Evolutionary conservation across 2,113 vertebrate species (phyloP).

Genomic region (Clarias magur): DNA sequence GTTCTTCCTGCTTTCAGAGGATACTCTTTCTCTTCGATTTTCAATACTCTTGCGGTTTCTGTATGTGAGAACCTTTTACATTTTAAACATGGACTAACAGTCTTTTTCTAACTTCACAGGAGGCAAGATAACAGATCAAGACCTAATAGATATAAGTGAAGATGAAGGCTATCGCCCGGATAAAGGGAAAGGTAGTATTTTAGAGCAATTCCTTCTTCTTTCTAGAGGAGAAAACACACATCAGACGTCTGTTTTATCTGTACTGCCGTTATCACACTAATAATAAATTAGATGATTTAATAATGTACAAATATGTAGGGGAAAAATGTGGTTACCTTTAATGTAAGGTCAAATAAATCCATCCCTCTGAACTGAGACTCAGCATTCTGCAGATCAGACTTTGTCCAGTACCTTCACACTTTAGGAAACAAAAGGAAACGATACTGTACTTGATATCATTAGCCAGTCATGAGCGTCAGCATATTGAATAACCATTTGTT

Average conservation of each 20-base stretch:
- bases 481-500: background rate
- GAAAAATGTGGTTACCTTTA: background rate
- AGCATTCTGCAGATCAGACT: too few species aligned
- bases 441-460: too few species aligned
- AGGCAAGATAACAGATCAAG: constrained; percentile 71
- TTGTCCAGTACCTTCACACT: too few species aligned
- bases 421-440: too few species aligned
- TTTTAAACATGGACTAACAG: background rate
- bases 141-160: constrained; percentile 68
- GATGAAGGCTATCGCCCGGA: constrained; percentile 79
- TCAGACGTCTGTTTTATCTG: background rate
- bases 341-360: too few species aligned
- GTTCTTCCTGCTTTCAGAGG: background rate
- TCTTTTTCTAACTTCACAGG: constrained; percentile 48
- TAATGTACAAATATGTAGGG: too few species aligned
- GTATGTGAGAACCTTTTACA: background rate
- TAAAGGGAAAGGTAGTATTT: constrained; percentile 78
- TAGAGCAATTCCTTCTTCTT: constrained; percentile 9
- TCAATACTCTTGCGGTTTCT: background rate
- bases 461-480: too few species aligned
- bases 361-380: too few species aligned
- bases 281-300: background rate
- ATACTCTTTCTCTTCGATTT: background rate
- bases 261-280: background rate
- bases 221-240: background rate